Percentiles rank a stretch among this genome's conserved stretches.
These are phyloP conservation scores for Psettodes erumei DNA, from an alignment of 2,113 vertebrate genomes.

Conservation along the genomic window DNA sequence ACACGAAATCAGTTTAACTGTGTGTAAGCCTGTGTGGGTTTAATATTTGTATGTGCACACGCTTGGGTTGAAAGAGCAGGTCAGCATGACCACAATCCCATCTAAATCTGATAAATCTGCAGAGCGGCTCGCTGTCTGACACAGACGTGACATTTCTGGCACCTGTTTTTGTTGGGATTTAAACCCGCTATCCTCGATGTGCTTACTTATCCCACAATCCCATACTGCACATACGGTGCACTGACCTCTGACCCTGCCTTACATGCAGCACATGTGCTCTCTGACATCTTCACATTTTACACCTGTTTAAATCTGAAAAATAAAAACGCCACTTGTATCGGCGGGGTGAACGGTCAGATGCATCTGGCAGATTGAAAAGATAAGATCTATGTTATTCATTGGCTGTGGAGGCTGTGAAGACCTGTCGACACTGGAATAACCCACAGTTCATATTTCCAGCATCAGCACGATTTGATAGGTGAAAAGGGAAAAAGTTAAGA, in stretches of 20 bases:
- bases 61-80: conserved; percentile 42
- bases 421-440: conserved; percentile 43
- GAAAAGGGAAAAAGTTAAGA: conserved; percentile 5
- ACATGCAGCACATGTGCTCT: conserved; percentile 17
- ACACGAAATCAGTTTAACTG: conserved; percentile 6
- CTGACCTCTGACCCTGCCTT: conserved; percentile 58
- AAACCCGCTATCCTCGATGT: conserved; percentile 44
- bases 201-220: conserved; percentile 31
- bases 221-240: conserved; percentile 16
- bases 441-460: conserved; percentile 32
- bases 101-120: conserved; percentile 50
- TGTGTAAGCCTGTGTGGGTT: conserved; percentile 15
- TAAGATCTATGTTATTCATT: conserved; percentile 64
- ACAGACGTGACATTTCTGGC: conserved; percentile 14
- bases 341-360: conserved; percentile 36
- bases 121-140: conserved; percentile 14
- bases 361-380: conserved; percentile 46
- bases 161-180: conserved; percentile 37
- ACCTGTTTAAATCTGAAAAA: conserved; percentile 43
- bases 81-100: conserved; percentile 58
- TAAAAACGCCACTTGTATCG: conserved; percentile 47
- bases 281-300: conserved; percentile 48
- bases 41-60: conserved; percentile 36
- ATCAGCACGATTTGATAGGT: conserved; percentile 31
- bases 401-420: conserved; percentile 24